Conservation (phyloP, 1,140 invertebrate genomes). For the Maconellicoccus hirsutus region DNA sequence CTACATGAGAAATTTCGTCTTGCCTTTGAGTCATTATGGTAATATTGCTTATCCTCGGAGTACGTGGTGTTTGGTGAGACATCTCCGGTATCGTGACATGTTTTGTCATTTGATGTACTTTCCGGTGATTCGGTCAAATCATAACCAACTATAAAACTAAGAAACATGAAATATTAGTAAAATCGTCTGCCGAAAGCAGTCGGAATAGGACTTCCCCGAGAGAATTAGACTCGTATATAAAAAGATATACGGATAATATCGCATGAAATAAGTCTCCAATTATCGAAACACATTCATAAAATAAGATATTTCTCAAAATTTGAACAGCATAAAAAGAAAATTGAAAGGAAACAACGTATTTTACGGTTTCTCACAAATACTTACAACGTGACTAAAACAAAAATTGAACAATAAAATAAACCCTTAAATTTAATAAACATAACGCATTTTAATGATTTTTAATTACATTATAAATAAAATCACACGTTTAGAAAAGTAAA, state of each 20-base stretch:
- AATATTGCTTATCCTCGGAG: not conserved
- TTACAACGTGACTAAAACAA: not conserved
- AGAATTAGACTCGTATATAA: too few species aligned
- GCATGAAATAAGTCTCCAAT: too few species aligned
- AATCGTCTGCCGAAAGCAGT: too few species aligned
- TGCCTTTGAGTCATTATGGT: not conserved
- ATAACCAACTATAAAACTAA: not conserved
- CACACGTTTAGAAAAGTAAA: not conserved
- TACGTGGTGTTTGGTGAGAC: not conserved
- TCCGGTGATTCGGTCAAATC: not conserved
- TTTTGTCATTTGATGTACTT: not conserved
- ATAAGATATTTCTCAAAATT: too few species aligned
- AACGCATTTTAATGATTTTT: constrained; percentile 6
- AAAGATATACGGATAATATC: too few species aligned
- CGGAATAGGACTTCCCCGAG: too few species aligned
- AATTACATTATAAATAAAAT: not conserved
- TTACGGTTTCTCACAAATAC: not conserved
- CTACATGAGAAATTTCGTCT: not conserved
- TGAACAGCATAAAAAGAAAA: too few species aligned
- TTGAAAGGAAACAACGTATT: too few species aligned
- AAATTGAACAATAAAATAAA: not conserved
- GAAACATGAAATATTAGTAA: too few species aligned
- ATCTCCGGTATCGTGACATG: not conserved
- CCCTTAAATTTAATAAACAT: constrained; percentile 18
- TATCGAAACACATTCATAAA: too few species aligned